A percentile compares a stretch with the other conserved stretches of the same genome.
Conservation (phyloP, 92 coral and sea anemone species). For the Porites cylindrica region DNA sequence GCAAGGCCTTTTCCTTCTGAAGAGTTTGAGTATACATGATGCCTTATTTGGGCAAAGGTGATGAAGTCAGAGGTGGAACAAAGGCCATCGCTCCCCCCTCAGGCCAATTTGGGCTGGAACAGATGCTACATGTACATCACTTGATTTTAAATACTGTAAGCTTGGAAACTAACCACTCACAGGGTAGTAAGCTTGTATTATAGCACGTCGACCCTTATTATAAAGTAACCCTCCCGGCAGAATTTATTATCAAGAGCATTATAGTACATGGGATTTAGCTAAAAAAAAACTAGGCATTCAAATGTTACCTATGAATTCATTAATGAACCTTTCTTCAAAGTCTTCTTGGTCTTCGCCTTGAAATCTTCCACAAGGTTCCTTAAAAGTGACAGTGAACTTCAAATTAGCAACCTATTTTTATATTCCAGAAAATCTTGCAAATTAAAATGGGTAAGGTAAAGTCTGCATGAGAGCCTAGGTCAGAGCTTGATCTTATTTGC, state of each 20-base stretch:
- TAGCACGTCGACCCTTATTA: not conserved
- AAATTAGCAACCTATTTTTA: not conserved
- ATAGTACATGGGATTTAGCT: not conserved
- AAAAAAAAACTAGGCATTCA: slow-evolving; percentile 1
- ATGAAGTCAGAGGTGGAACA: not conserved
- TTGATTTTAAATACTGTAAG: not conserved
- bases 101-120: slow-evolving; percentile 4
- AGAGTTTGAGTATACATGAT: too few relatives aligned
- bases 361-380: slow-evolving; percentile 3
- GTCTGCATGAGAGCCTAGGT: too few relatives aligned
- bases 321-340: slow-evolving; percentile 4
- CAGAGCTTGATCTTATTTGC: too few relatives aligned
- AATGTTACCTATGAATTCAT: slow-evolving; percentile 7
- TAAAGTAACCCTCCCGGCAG: not conserved
- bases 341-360: not conserved
- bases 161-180: not conserved
- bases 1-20: too few relatives aligned
- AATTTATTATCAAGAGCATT: not conserved
- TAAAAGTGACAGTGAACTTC: not conserved
- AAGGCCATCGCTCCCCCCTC: not conserved
- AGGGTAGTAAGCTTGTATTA: not conserved
- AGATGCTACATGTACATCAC: not conserved
- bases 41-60: not conserved
- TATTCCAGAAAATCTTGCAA: not conserved
- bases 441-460: too few relatives aligned